phyloP scores from a whole-genome alignment of 2,113 vertebrate genomes.

The Seriola quinqueradiata region DNA sequence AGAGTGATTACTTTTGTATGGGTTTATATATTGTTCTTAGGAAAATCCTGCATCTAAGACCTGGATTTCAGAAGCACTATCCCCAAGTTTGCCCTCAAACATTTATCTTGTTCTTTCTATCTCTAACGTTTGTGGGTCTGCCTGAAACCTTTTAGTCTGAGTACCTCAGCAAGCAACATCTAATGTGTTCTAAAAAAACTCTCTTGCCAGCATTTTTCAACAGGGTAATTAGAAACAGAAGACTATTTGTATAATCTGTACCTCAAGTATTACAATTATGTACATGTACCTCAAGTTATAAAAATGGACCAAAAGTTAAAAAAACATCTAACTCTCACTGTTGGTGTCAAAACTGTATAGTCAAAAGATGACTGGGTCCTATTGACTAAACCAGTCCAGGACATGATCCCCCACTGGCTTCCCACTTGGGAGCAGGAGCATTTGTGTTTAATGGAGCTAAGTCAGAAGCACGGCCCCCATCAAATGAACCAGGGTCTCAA shows the following conservation, averaged over 20 bases:
- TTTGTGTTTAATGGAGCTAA: not conserved
- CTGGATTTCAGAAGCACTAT: conserved; percentile 16
- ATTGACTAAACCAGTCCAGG: not conserved
- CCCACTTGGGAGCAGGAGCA: not conserved
- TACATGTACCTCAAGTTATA: not conserved
- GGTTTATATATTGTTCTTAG: no score
- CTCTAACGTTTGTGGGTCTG: not conserved
- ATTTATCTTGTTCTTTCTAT: not conserved
- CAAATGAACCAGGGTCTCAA: not conserved
- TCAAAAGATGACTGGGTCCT: not conserved
- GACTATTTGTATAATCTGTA: not conserved
- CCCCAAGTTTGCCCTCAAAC: conserved; percentile 7
- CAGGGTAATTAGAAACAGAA: not conserved
- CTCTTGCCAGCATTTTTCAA: not conserved
- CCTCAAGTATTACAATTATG: not conserved
- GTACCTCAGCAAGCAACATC: not conserved
- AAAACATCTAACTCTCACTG: no score
- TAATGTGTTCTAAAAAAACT: not conserved
- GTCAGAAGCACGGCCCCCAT: not conserved
- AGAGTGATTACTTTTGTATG: no score
- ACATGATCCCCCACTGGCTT: not conserved
- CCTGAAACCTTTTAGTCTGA: conserved; percentile 33
- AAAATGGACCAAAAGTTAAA: not conserved
- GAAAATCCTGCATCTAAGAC: no score
- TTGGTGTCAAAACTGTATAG: not conserved